Base-by-base conservation (phyloP, 2,797 vertebrate genomes). In the Mus spretus region DNA sequence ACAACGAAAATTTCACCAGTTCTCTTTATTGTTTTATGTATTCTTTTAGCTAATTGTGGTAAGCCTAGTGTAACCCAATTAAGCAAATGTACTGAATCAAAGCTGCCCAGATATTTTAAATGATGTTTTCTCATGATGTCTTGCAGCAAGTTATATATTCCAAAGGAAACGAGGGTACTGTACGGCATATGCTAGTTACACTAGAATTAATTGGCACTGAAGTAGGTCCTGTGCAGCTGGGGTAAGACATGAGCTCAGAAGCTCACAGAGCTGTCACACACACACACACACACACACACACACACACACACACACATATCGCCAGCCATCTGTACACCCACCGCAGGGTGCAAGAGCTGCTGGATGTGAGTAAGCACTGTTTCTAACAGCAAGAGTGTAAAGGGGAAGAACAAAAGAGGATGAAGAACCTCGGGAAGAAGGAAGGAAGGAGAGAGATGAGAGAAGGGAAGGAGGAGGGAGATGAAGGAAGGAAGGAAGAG, bases 301-400 rank as follows among this genome's bases (percentile, higher is more conserved):
- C 57, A 67, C 63, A 22, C 19, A 63, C 55, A 24, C 55, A 20
- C 40, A 47, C 55, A 20, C 40, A 22, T 20, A 22, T 8, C 8
- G 24, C 59, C 59, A 31, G 67, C 85, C 67, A 88, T 74, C 89
- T 80, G 22, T 3, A 47, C 0, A 1, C 12, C 6, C 0, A 1
- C 12, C 0, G 31, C 10, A 3, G 13, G 19, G 26, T 6, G 40
- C 3, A 6, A 37, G 24, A 50, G 1, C 26, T 8, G 0, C 0
- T 19, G 31, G 34, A 3, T 3, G 59, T 1, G 1, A 65, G 40
- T 20, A 26, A 55, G n/a, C 6, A 53, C 15, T 53, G 6, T 6
- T 28, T 28, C 19, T 11, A 22, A 53, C 47, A 78, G 8, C 12
- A 9, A n/a, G 12, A 37, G 17, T 11, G 40, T 13, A 47, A 44